A percentile compares a stretch with the other conserved stretches of the same genome.
Conservation (phyloP, 2,888 invertebrate species). For the Melanargia galathea region DNA sequence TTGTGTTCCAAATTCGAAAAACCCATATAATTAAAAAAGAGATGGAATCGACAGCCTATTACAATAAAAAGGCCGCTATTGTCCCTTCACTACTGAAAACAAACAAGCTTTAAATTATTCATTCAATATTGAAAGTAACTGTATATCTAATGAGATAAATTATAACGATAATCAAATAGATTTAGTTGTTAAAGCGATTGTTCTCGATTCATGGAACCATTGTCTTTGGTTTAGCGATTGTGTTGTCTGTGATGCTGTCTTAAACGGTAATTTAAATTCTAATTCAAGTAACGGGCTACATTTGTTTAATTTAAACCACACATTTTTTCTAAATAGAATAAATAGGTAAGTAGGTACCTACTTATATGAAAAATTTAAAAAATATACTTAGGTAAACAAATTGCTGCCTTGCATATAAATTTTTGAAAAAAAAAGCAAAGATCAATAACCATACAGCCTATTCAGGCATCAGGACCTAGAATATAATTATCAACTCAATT, state of each 20-base stretch:
- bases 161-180: slow-evolving; percentile 17
- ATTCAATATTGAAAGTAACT: slow-evolving; percentile 14
- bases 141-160: neutral
- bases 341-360: too few species aligned
- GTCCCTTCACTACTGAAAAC: neutral
- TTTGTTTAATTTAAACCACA: neutral
- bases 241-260: neutral
- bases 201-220: slow-evolving; percentile 13
- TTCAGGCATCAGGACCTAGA: too few species aligned
- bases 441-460: too few species aligned
- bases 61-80: neutral
- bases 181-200: slow-evolving; percentile 16
- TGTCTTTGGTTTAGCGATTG: slow-evolving; percentile 7
- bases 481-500: too few species aligned
- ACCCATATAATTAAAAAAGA: slow-evolving; percentile 4
- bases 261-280: slow-evolving; percentile 1
- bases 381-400: too few species aligned
- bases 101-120: slow-evolving; percentile 15
- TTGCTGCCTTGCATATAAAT: too few species aligned
- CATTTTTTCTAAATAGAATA: too few species aligned
- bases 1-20: neutral
- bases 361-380: neutral
- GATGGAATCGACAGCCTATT: neutral
- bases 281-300: neutral
- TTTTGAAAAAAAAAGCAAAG: too few species aligned